Conservation (phyloP, 2,113 vertebrate species). For the Xyliphius kryptos region DNA sequence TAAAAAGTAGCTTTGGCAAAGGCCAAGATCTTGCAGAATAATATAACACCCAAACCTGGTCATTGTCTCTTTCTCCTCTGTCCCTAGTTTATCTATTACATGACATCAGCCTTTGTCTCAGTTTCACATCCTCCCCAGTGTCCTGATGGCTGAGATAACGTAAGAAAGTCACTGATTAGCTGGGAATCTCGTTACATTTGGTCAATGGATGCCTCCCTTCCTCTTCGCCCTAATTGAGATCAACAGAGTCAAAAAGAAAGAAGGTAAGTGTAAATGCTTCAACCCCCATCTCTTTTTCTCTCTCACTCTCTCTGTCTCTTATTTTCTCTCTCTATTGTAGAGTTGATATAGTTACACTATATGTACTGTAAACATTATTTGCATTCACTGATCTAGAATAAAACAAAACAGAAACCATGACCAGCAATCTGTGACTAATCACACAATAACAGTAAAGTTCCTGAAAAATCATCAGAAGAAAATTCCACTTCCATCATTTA, state of each 20-base stretch:
- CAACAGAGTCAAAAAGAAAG: slow-evolving; percentile 34
- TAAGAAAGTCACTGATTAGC: slow-evolving; percentile 72
- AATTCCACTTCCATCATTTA: too few species aligned
- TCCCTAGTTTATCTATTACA: slow-evolving; percentile 54
- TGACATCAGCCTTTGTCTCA: slow-evolving; percentile 70
- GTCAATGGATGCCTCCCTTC: slow-evolving; percentile 58
- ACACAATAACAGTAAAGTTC: too few species aligned
- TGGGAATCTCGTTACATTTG: slow-evolving; percentile 70
- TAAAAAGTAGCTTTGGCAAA: too few species aligned
- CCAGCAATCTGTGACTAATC: too few species aligned
- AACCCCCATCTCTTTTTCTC: slow-evolving; percentile 12
- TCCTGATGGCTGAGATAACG: slow-evolving; percentile 68
- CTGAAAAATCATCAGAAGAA: too few species aligned
- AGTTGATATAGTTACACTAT: too few species aligned
- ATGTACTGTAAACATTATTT: too few species aligned
- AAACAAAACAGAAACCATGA: too few species aligned
- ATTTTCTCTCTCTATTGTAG: too few species aligned
- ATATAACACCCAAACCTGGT: slow-evolving; percentile 12
- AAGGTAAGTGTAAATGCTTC: slow-evolving; percentile 30
- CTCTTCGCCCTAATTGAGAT: slow-evolving; percentile 42
- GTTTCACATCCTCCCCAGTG: slow-evolving; percentile 69
- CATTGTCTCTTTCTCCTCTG: slow-evolving; percentile 19
- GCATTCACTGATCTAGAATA: too few species aligned
- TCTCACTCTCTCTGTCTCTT: slow-evolving; percentile 10
- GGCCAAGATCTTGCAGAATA: too few species aligned